Percentiles rank a stretch among this genome's conserved stretches.
phyloP scores from a whole-genome alignment of 2,797 vertebrate species.

The Premnoplex brunnescens region DNA sequence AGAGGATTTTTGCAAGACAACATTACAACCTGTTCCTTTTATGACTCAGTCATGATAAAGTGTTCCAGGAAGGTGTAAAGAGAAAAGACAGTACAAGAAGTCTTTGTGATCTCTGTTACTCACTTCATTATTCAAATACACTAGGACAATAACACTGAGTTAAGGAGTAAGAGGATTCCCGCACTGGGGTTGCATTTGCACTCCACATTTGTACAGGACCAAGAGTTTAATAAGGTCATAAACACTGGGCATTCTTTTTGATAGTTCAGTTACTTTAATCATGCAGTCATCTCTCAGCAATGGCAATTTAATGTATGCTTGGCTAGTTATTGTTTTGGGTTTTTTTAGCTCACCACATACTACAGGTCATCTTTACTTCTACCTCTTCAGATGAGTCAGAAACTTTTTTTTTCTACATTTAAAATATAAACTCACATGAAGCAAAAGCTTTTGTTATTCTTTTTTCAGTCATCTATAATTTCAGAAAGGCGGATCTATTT shows the following conservation, averaged over 20 bases:
- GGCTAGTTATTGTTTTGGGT: fast-evolving
- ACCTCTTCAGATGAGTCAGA: neutral
- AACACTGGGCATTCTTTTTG: neutral
- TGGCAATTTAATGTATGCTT: neutral
- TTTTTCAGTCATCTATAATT: neutral
- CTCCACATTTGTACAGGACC: neutral
- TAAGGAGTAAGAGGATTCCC: neutral
- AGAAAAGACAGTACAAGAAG: neutral
- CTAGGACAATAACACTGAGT: neutral
- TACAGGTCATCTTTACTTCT: neutral
- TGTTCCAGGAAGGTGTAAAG: neutral
- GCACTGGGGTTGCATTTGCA: neutral
- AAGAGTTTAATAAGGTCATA: neutral
- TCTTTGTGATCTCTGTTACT: neutral
- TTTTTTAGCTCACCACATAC: neutral
- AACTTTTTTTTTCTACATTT: neutral
- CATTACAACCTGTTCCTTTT: neutral
- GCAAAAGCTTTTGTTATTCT: neutral
- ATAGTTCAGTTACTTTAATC: neutral
- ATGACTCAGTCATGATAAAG: neutral
- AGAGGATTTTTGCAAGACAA: neutral
- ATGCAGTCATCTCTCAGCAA: neutral
- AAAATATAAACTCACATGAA: neutral
- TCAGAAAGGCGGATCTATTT: neutral
- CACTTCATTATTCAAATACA: neutral